These are phyloP conservation scores for Parochlus steinenii DNA, from an alignment of 2,888 invertebrate genomes.

Conservation along the genomic window DNA sequence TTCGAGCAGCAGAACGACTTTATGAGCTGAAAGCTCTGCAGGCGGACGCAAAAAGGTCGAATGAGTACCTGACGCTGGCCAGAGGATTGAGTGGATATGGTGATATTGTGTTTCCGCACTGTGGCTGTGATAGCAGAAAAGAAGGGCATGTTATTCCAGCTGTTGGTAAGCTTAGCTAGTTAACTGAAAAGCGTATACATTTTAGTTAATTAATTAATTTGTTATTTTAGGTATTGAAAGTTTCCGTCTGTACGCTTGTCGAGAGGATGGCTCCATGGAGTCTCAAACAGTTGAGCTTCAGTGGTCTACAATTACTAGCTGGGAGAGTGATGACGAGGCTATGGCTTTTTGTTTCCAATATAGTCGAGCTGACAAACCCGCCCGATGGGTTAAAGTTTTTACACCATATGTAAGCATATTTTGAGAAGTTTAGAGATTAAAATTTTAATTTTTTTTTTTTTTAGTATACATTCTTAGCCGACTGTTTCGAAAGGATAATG, in stretches of 20 bases:
- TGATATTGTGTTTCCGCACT: slow-evolving; percentile 85
- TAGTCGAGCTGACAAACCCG: slow-evolving; percentile 49
- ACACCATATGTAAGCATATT: slow-evolving; percentile 65
- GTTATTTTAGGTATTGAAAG: slow-evolving; percentile 37
- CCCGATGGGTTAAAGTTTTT: slow-evolving; percentile 72
- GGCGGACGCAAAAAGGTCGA: slow-evolving; percentile 65
- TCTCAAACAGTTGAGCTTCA: slow-evolving; percentile 64
- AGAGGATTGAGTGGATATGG: slow-evolving; percentile 84
- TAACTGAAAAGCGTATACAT: not conserved
- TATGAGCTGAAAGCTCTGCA: slow-evolving; percentile 95
- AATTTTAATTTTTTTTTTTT: slow-evolving; percentile 11
- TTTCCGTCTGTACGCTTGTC: slow-evolving; percentile 66
- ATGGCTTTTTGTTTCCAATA: slow-evolving; percentile 85
- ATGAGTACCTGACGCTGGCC: slow-evolving; percentile 76
- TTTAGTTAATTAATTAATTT: not conserved
- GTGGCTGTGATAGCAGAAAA: slow-evolving; percentile 78
- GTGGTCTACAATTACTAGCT: slow-evolving; percentile 69
- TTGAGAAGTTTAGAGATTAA: not conserved
- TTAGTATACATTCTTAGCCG: slow-evolving; percentile 33
- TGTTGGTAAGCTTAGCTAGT: slow-evolving; percentile 42
- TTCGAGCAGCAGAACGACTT: slow-evolving; percentile 74
- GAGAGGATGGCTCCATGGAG: slow-evolving; percentile 62
- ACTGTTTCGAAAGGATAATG: slow-evolving; percentile 90
- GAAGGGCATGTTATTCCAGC: slow-evolving; percentile 70
- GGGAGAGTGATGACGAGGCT: slow-evolving; percentile 83